phyloP scores from a whole-genome alignment of 2,113 vertebrate species.

The Nicator chloris region DNA sequence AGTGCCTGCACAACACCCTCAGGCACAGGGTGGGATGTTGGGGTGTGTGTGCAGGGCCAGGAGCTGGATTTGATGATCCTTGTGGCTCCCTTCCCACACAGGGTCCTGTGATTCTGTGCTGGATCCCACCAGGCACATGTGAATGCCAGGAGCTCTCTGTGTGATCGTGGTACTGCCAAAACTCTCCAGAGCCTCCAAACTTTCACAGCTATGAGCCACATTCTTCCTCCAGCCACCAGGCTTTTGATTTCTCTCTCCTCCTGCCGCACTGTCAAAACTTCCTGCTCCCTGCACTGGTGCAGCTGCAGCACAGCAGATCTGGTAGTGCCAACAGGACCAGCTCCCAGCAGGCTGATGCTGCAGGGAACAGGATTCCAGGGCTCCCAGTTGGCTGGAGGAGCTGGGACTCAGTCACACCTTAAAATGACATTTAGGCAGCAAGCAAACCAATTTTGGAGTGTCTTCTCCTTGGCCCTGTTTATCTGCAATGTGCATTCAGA shows the following conservation, averaged over 20 bases:
- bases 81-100: not conserved
- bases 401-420: not conserved
- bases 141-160: not conserved
- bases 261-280: not conserved
- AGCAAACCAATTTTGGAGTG: not conserved
- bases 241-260: not conserved
- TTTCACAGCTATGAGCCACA: not conserved
- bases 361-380: not conserved
- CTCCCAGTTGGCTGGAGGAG: not conserved
- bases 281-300: not conserved
- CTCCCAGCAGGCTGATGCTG: not conserved
- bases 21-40: not conserved
- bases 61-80: not conserved
- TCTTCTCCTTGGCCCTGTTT: not conserved
- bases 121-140: not conserved
- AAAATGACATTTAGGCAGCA: not conserved
- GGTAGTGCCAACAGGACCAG: not conserved
- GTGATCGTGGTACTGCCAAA: not conserved
- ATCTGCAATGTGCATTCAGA: not conserved
- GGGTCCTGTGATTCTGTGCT: not conserved
- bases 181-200: not conserved
- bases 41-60: not conserved
- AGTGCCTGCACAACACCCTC: not conserved
- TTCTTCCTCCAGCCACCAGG: not conserved
- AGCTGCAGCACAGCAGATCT: not conserved